These are phyloP conservation scores for Oscheius sp. DNA, from an alignment of 2,888 invertebrate genomes.

Conservation along the genomic window DNA sequence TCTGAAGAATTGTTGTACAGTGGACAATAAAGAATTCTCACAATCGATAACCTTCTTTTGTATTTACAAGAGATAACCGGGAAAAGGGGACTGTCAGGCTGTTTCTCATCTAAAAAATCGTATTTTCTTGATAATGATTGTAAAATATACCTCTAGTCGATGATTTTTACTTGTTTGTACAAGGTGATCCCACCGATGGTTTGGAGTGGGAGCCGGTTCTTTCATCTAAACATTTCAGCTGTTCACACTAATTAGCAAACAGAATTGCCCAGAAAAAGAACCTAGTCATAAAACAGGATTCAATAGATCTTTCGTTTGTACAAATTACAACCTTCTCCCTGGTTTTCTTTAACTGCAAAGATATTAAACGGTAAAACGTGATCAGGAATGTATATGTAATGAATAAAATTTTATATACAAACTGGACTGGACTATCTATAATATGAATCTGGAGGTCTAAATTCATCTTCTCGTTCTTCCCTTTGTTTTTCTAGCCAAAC, in stretches of 20 bases:
- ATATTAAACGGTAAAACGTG: not conserved
- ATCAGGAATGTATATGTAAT: not conserved
- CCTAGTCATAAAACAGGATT: too few species aligned
- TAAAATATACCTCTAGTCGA: conserved; percentile 15
- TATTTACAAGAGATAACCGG: conserved; percentile 24
- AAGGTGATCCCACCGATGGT: conserved; percentile 16
- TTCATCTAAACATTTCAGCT: not conserved
- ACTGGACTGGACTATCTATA: conserved; percentile 7
- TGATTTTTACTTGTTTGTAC: not conserved
- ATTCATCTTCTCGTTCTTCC: conserved; percentile 67
- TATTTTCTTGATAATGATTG: not conserved
- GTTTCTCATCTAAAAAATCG: conserved; percentile 17
- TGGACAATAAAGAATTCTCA: not conserved
- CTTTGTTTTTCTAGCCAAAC: conserved; percentile 62
- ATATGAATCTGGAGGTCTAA: conserved; percentile 63
- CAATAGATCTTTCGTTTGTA: not conserved
- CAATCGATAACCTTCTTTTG: conserved; percentile 11
- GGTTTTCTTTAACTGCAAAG: not conserved
- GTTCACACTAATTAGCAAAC: too few species aligned
- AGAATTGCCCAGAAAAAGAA: too few species aligned
- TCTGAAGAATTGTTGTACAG: conserved; percentile 23
- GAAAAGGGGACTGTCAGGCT: conserved; percentile 12
- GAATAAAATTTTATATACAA: not conserved
- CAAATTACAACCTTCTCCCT: not conserved
- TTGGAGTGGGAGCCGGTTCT: conserved; percentile 26